Evolutionary conservation across 2,888 invertebrate genomes (phyloP), one percentile per base, ranked within the genome.

Genomic region (Synanthedon andrenaeformis): DNA sequence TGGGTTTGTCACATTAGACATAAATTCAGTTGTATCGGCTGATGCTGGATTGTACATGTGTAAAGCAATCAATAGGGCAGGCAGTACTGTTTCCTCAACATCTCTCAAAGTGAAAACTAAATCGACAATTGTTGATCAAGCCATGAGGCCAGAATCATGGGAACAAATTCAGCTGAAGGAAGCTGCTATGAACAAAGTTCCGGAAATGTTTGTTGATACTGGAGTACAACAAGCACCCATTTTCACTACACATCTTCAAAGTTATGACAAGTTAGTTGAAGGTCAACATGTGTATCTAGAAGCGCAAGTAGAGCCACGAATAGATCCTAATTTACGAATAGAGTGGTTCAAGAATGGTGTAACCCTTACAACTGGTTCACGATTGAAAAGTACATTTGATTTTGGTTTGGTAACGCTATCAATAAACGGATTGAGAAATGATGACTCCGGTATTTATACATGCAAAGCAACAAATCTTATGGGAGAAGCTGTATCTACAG

Each of bases 331-430:
- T 70, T 87, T 96, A 45, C 90, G 93, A 56, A 92, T 96, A 54
- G 96, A 96, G 77, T 97, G 96, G 96, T 96, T 94, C 79, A 96
- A 96, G 73, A 97, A 96, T 72, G 95, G 96, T n/a, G 82, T 94
- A 51, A 90, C 94, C 0, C 87, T 96, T 14, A 94, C 94, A 56
- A 95, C 95, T 56, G 96, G 96, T 62, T 94, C 97, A 42, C 91
- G 98, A 63, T 90, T 98, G 58, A 93, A 96, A 71, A 97, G 97
- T 64, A 95, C 96, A 28, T 96, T 98, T 71, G 99, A 99, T 76
- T 99, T 99, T 80, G 99, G 99, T 51, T 90, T 97, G 57, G 98
- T 99, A 0, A 96, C 97, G 0, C 82, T 98, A 35, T 96, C 97
- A 13, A 93, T 98, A 57, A 95, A 96, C 70, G 93, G 96, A 3